Evolutionary conservation across 2,888 invertebrate genomes (phyloP).

Genomic region (Sesia bembeciformis): DNA sequence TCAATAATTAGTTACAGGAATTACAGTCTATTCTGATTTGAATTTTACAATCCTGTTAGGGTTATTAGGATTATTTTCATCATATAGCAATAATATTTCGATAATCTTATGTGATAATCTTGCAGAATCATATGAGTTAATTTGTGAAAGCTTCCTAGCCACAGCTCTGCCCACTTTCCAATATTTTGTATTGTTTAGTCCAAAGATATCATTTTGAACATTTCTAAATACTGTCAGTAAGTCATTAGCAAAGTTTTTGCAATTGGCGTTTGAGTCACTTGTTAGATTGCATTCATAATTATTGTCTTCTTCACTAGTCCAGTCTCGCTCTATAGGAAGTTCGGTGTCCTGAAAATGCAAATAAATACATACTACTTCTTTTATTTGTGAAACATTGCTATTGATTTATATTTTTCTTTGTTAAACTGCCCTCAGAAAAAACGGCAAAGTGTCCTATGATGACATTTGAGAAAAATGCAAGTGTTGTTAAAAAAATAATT

Average conservation of each 20-base stretch:
- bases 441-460: no score
- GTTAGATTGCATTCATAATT: constrained; percentile 11
- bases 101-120: constrained; percentile 39
- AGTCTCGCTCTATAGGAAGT: constrained; percentile 11
- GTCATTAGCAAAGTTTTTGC: constrained; percentile 39
- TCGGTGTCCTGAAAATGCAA: constrained; percentile 19
- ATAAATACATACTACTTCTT: no score
- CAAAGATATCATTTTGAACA: constrained; percentile 47
- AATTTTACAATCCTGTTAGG: constrained; percentile 30
- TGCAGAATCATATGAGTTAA: constrained; percentile 49
- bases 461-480: no score
- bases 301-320: constrained; percentile 22
- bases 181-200: constrained; percentile 36
- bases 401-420: no score
- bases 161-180: constrained; percentile 38
- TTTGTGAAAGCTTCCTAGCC: constrained; percentile 35
- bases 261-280: constrained; percentile 20
- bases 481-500: no score
- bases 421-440: no score
- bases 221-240: constrained; percentile 40
- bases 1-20: no score
- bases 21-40: no score
- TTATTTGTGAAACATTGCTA: no score
- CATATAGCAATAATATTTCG: constrained; percentile 45
- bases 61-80: constrained; percentile 48